Base-by-base conservation (phyloP, 2,113 vertebrate genomes). In the Puffinus mauretanicus region DNA sequence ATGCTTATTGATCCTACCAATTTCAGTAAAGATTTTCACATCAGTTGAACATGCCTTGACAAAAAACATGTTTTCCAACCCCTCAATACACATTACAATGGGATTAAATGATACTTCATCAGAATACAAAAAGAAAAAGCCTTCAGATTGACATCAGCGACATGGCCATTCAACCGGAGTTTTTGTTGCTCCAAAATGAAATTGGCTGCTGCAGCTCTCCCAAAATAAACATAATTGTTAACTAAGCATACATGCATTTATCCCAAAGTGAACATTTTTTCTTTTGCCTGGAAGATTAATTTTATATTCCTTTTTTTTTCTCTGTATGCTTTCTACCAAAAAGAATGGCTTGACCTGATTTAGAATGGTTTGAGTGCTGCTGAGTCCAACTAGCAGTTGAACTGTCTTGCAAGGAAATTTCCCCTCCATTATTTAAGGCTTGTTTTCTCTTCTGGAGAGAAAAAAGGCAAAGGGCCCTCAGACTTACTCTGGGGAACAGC, bases 71-170 rank as follows among this genome's bases (percentile, higher is more conserved):
- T 54, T 38, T 95, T 82, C 67, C 49, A 83, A 55, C 21, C 30
- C 52, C 19, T 88, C 64, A 34, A 14, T 46, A 83, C 7, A 90
- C 42, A 29, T 62, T 92, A 92, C 67, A 96, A 85, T 71, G 36
- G 93, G 67, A 96, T 84, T 82, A 83, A 92, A 91, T 72, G 57
- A 89, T 80, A 89, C 58, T 84, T 90, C 54, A 95, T 55, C 73
- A 86, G 86, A 97, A 94, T 34, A 86, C 32, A 91, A 13, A 52
- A 84, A 66, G 24, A 84, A 90, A 93, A 79, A 81, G n/a, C 70
- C 22, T 82, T 88, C 66, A 32, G 44, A 77, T 10, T 73, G 38
- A 72, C 80, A 79, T 15, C 7, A 83, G 32, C 78, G 88, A 67
- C 13, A 44, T 12, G 49, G 6, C 64, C 22, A 49, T 32, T 86